Evolutionary conservation across 2,797 vertebrate species (phyloP).

Genomic region (Naso thynnoides): DNA sequence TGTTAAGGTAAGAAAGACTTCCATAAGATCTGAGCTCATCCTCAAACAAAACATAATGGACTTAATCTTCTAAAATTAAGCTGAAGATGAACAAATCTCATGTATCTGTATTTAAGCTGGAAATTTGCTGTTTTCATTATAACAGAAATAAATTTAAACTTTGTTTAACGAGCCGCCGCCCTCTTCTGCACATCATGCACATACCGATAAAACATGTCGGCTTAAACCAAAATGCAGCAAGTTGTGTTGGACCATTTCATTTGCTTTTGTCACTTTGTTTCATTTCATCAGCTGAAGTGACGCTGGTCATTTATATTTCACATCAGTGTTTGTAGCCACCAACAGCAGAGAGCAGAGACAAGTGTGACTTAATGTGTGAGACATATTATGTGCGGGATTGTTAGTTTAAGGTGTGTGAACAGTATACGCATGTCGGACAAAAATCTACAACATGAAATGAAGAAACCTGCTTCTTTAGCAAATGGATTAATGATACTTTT

Average conservation of each 20-base stretch:
- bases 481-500: constrained; percentile 54
- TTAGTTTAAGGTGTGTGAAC: constrained; percentile 47
- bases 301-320: constrained; percentile 10
- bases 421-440: constrained; percentile 54
- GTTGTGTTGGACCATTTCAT: constrained; percentile 31
- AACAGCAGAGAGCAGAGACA: constrained; percentile 31
- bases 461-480: constrained; percentile 59
- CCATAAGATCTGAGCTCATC: neutral
- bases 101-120: constrained; percentile 3
- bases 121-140: constrained; percentile 7
- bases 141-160: neutral
- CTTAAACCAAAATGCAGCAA: constrained; percentile 52
- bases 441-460: constrained; percentile 52
- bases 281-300: constrained; percentile 42
- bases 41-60: neutral
- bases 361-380: constrained; percentile 37
- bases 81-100: neutral
- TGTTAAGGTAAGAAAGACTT: neutral
- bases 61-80: neutral
- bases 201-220: constrained; percentile 33
- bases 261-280: constrained; percentile 26
- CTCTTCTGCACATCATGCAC: constrained; percentile 47
- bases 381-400: constrained; percentile 31
- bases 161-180: constrained; percentile 43
- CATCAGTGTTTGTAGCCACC: constrained; percentile 59